Base-by-base conservation (phyloP, 1,140 invertebrate genomes). In the Thaumatotibia leucotreta region DNA sequence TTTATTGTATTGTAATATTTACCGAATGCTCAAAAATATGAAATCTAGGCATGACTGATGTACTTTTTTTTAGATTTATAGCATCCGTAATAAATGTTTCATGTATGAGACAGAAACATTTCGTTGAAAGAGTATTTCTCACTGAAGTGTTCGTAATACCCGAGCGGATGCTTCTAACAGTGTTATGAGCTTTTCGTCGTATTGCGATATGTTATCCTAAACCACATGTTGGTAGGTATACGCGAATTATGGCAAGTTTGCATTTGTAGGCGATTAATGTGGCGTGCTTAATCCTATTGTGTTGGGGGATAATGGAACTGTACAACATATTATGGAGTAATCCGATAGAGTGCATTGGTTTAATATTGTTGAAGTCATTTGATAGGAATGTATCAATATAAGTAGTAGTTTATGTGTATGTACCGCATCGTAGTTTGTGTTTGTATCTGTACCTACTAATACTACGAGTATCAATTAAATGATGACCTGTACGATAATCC, bases 241-340 rank as follows among this genome's bases (percentile, higher is more conserved):
- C 39, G 6, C 14, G 52, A 14, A 58, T 58, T 29, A 58, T 27
- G 24, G 24, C n/a, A 58, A 58, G 24, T 58, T 58, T 58, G 24
- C 27, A 58, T 58, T 58, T 14, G 52, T 58, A 58, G 29, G 52
- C 52, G 52, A 58, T 27, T 17, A 29, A 58, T 58, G 52, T 58
- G 23, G 52, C 29, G 24, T 58, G 24, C 24, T 14, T 27, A 31
- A 58, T 58, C 52, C 52, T 58, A 58, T 58, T 58, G 52, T 58
- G n/a, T 14, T 24, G n/a, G 20, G 24, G 24, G n/a, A 29, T 58
- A 58, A 58, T 58, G 11, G 52, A 27, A 14, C 23, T 27, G 10
- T 58, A 58, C 52, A n/a, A 29, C 52, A 58, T 54, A 29, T n/a
- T n/a, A n/a, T 27, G 11, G 4, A 8, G 52, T 58, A 58, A 58